phyloP scores from a whole-genome alignment of 2,797 vertebrate species.

The Acipenser transmontanus region DNA sequence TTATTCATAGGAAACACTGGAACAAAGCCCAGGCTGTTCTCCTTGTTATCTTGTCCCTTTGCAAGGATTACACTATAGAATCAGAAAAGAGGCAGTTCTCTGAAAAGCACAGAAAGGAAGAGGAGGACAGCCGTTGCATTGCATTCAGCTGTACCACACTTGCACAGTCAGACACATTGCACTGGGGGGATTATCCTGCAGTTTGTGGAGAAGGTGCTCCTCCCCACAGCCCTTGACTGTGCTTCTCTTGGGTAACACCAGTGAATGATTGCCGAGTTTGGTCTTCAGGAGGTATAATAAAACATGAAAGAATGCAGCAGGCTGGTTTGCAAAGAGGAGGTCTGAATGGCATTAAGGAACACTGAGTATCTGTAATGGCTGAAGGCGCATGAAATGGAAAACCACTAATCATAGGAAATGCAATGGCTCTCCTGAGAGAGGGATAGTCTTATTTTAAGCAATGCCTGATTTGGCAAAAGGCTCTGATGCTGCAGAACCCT shows the following conservation, averaged over 20 bases:
- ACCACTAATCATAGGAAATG: slow-evolving; percentile 44
- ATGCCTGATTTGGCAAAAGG: slow-evolving; percentile 23
- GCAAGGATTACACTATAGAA: too few relatives aligned
- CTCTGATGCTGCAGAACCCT: slow-evolving; percentile 15
- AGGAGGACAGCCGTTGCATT: too few relatives aligned
- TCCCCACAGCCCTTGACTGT: slow-evolving; percentile 23
- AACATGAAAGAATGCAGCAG: slow-evolving; percentile 40
- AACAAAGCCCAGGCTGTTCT: too few relatives aligned
- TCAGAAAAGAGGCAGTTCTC: too few relatives aligned
- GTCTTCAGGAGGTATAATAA: slow-evolving; percentile 38
- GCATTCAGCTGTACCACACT: too few relatives aligned
- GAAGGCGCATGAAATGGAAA: slow-evolving; percentile 47
- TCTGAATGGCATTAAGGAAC: slow-evolving; percentile 30
- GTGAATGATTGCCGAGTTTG: slow-evolving; percentile 40
- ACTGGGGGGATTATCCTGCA: slow-evolving; percentile 23
- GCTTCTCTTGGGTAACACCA: slow-evolving; percentile 22
- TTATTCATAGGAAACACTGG: too few relatives aligned
- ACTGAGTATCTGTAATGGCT: slow-evolving; percentile 31
- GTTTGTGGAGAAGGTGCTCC: slow-evolving; percentile 22
- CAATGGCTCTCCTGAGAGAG: slow-evolving; percentile 39
- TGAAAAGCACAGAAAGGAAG: too few relatives aligned
- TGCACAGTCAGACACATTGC: background rate
- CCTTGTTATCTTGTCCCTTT: too few relatives aligned
- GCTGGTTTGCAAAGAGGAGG: slow-evolving; percentile 31
- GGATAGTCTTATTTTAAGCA: slow-evolving; percentile 49